These are phyloP conservation scores for Aricia agestis DNA, from an alignment of 1,140 invertebrate species.

Conservation along the genomic window DNA sequence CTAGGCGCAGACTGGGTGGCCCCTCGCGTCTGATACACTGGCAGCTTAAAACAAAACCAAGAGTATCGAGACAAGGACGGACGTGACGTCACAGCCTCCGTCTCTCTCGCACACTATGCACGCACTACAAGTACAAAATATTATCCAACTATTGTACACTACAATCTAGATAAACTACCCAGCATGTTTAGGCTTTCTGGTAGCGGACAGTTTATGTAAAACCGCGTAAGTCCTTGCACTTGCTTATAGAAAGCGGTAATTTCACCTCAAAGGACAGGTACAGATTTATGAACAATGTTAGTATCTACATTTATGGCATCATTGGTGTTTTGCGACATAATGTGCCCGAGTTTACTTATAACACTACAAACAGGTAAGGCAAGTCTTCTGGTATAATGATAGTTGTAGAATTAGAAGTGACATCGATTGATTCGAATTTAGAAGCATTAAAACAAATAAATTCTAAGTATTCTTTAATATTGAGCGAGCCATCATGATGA, in stretches of 20 bases:
- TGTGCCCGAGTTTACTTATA: neutral
- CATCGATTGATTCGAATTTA: no score
- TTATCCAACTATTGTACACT: constrained; percentile 1
- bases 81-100: constrained; percentile 32
- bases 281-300: neutral
- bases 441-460: no score
- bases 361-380: neutral
- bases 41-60: constrained; percentile 52
- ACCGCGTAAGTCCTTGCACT: neutral
- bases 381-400: no score
- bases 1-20: constrained; percentile 51
- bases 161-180: neutral
- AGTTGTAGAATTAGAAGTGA: no score
- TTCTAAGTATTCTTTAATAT: no score
- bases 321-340: neutral
- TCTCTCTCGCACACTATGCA: constrained; percentile 32
- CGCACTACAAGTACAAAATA: constrained; percentile 11
- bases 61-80: constrained; percentile 31
- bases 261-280: neutral
- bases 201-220: constrained; percentile 2
- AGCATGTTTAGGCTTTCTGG: constrained; percentile 4
- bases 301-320: constrained; percentile 1
- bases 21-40: constrained; percentile 46
- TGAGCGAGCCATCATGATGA: no score
- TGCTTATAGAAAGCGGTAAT: neutral